Conservation (phyloP, 2,113 vertebrate genomes). For the Callipepla squamata region DNA sequence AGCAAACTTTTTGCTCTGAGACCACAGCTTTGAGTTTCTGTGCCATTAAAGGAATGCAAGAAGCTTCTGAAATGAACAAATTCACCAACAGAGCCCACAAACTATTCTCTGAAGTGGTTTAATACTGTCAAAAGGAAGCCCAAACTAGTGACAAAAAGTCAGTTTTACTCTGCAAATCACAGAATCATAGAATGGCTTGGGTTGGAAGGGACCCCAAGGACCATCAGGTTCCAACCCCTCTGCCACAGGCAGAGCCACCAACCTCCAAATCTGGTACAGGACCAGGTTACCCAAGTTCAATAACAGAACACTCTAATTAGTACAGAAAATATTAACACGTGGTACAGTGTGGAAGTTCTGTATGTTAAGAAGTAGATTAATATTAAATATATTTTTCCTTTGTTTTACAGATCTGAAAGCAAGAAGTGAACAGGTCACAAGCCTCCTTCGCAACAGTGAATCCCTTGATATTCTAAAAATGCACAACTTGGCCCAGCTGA, state of each 20-base stretch:
- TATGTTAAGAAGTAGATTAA: background rate
- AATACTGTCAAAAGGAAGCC: background rate
- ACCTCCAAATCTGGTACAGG: too few relatives aligned
- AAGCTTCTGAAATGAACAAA: background rate
- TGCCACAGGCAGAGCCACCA: too few relatives aligned
- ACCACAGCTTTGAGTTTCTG: background rate
- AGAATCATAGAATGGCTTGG: too few relatives aligned
- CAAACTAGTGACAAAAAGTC: background rate
- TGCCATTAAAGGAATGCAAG: background rate
- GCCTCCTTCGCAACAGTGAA: background rate
- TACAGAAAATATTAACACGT: background rate
- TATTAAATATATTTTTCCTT: background rate
- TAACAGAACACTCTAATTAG: background rate
- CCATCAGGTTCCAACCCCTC: too few relatives aligned
- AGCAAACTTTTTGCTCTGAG: background rate
- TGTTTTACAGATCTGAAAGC: background rate
- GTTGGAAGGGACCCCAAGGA: too few relatives aligned
- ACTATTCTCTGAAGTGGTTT: background rate
- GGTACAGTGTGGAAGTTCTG: background rate
- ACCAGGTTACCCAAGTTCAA: background rate
- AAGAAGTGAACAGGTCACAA: background rate
- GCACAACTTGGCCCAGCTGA: background rate
- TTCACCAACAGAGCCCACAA: background rate
- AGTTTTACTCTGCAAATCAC: background rate
- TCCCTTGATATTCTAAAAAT: conserved; percentile 5